Base-by-base conservation (phyloP, 2,888 invertebrate species). In the Xanthorhoe designata region DNA sequence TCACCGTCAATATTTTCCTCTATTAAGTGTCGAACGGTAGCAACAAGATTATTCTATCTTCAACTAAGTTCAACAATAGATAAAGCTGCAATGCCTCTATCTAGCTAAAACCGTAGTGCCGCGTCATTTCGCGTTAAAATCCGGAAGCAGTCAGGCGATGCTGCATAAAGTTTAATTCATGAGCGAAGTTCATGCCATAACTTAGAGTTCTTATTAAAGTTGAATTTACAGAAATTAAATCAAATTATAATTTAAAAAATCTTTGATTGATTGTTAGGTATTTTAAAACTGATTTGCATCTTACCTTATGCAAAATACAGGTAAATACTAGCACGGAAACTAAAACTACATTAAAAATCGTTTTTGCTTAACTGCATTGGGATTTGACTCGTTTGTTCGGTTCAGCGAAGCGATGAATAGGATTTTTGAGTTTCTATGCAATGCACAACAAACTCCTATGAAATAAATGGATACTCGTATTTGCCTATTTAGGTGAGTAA, bases 121-220 rank as follows among this genome's bases (percentile, higher is more conserved):
- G 42, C 17, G 60, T 53, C 60, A 53, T 45, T 53, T 61, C 45
- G 6, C 42, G 52, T 19, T 51, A 24, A 59, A 59, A 58, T 50
- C 51, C 50, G 19, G 51, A 51, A 38, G 15, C 52, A 51, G 24
- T 42, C 38, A 42, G 38, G 13, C 38, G 13, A 13, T 0, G 19
- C 24, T 35, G 53, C 55, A 53, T 24, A 24, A 56, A n/a, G 5
- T 57, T 57, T 42, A 66, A 64, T 59, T 64, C 61, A 64, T 54
- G 58, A 61, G 32, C 61, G 45, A 55, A 56, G 10, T 51, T 64
- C 17, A 66, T 29, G 51, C 42, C 17, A 61, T 13, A 42, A 13
- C 38, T 42, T 13, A 42, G 4, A 42, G 13, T 42, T 42, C 38
- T 38, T 42, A n/a, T n/a, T n/a, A 13, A 42, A 42, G 38, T 42